Conservation (phyloP, 1,140 invertebrate species). For the Papilio xuthus region DNA sequence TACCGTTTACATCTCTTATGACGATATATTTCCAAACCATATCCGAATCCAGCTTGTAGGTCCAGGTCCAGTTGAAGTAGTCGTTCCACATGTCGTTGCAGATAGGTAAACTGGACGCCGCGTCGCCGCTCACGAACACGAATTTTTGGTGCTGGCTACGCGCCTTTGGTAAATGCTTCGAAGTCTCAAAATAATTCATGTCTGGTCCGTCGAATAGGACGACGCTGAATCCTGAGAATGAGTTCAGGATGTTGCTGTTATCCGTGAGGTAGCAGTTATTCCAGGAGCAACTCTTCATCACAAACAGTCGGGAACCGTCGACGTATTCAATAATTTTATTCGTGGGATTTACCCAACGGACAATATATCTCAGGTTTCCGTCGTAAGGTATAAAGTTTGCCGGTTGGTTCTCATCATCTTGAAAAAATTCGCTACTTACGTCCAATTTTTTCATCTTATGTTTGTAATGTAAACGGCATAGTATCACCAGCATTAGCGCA, state of each 20-base stretch:
- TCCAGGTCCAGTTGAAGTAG: slow-evolving; percentile 85
- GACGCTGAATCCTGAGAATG: slow-evolving; percentile 53
- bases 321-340: slow-evolving; percentile 52
- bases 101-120: slow-evolving; percentile 55
- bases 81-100: slow-evolving; percentile 52
- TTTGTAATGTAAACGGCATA: background rate
- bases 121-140: slow-evolving; percentile 58
- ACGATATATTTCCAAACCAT: slow-evolving; percentile 81
- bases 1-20: slow-evolving; percentile 55
- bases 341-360: slow-evolving; percentile 55
- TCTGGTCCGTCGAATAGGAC: slow-evolving; percentile 58
- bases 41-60: slow-evolving; percentile 85
- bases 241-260: slow-evolving; percentile 46
- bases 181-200: slow-evolving; percentile 37
- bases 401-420: background rate
- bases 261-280: slow-evolving; percentile 60
- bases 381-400: background rate
- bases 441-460: background rate
- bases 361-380: slow-evolving; percentile 50
- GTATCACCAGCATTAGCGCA: background rate
- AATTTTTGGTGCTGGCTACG: slow-evolving; percentile 53
- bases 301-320: slow-evolving; percentile 50
- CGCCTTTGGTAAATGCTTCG: slow-evolving; percentile 44
- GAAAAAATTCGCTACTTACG: background rate
- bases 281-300: slow-evolving; percentile 51